These are phyloP conservation scores for Anorthoa munda DNA, from an alignment of 2,888 invertebrate species.

Conservation along the genomic window DNA sequence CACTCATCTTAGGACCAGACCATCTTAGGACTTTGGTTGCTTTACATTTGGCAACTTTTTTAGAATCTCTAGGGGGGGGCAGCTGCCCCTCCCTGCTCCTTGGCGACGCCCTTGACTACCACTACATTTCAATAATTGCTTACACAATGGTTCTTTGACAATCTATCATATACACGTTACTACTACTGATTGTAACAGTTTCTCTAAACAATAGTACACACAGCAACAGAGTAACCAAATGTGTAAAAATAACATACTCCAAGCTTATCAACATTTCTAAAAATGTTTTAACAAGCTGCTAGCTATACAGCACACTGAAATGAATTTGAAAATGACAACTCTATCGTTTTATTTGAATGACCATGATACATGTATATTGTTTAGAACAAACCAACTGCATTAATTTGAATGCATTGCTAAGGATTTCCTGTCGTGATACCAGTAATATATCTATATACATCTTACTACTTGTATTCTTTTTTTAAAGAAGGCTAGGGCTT, in stretches of 20 bases:
- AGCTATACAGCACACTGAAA: not conserved
- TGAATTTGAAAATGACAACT: conserved; percentile 14
- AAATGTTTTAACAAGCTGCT: not conserved
- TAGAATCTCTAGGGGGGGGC: no score
- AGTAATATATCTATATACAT: not conserved
- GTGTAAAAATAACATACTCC: not conserved
- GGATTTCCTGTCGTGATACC: conserved; percentile 43
- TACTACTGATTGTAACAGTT: conserved; percentile 15
- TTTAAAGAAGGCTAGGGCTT: conserved; percentile 77
- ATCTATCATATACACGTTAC: conserved; percentile 33
- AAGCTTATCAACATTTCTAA: not conserved
- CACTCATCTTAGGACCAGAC: no score
- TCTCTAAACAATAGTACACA: conserved; percentile 14
- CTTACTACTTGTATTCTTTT: not conserved
- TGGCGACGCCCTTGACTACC: no score
- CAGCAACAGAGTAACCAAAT: conserved; percentile 17
- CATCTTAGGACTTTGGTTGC: no score
- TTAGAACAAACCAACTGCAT: conserved; percentile 35
- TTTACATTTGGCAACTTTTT: no score
- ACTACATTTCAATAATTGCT: not conserved
- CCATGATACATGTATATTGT: conserved; percentile 13
- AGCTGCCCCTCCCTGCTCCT: no score
- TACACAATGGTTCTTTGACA: conserved; percentile 2
- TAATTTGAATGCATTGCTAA: conserved; percentile 45
- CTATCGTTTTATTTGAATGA: conserved; percentile 14